Conservation (phyloP, 1,140 invertebrate genomes). For the Aphelinus certus region DNA sequence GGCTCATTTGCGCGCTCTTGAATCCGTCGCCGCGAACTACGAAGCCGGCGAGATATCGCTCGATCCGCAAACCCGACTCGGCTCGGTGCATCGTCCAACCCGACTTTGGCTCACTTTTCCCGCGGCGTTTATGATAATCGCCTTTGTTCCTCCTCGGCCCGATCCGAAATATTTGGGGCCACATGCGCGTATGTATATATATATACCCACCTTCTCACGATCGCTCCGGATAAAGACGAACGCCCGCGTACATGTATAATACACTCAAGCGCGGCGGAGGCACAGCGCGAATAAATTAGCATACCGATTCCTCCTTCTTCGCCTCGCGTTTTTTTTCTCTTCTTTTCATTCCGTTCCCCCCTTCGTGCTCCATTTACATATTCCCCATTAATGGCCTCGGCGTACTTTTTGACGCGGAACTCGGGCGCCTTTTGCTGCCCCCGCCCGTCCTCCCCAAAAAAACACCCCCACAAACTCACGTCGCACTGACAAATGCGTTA, state of each 20-base stretch:
- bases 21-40: neutral
- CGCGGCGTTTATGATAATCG: conserved; percentile 13
- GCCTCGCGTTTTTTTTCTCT: conserved; percentile 2
- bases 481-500: conserved; percentile 13
- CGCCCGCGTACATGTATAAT: conserved; percentile 24
- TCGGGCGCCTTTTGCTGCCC: conserved; percentile 7
- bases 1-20: conserved; percentile 32
- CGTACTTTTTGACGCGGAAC: conserved; percentile 35
- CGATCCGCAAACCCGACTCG: conserved; percentile 32
- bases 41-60: neutral
- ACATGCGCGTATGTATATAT: neutral
- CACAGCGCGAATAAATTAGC: conserved; percentile 32
- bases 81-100: neutral
- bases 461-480: conserved; percentile 20
- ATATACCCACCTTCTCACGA: conserved; percentile 17
- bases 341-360: conserved; percentile 5
- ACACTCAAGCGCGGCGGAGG: conserved; percentile 19
- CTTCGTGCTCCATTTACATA: conserved; percentile 36
- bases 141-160: conserved; percentile 10
- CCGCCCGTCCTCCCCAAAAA: neutral
- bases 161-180: neutral
- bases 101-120: conserved; percentile 7
- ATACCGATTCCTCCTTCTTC: conserved; percentile 4
- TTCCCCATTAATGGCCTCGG: conserved; percentile 34
- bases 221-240: conserved; percentile 24